A percentile compares a stretch with the other conserved stretches of the same genome.
Evolutionary conservation across 2,888 invertebrate genomes (phyloP).

Genomic region (Mesorhabditis sp.): DNA sequence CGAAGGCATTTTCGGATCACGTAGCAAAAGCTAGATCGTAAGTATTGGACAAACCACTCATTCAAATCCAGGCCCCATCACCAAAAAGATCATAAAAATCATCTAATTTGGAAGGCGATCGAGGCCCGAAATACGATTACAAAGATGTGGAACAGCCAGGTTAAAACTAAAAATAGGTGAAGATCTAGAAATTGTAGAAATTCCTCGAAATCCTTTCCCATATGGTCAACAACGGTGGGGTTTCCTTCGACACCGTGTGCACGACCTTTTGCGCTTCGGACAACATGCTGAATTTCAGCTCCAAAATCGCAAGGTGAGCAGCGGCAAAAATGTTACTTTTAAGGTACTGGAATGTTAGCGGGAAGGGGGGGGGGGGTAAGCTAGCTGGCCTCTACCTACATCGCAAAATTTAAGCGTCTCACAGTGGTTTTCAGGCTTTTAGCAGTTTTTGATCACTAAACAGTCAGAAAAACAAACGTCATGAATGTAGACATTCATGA

Average conservation of each 20-base stretch:
- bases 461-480: too few species aligned
- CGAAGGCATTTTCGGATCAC: neutral
- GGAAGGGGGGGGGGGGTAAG: too few species aligned
- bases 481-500: too few species aligned
- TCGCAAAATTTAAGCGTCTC: too few species aligned
- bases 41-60: neutral
- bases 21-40: neutral
- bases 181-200: neutral
- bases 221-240: constrained; percentile 2
- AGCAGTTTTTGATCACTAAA: too few species aligned
- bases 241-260: neutral
- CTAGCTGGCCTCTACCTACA: too few species aligned
- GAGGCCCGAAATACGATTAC: constrained; percentile 4
- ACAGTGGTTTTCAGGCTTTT: too few species aligned
- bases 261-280: neutral
- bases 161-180: neutral
- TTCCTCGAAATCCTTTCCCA: neutral
- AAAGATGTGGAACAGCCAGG: neutral
- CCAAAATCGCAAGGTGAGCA: neutral
- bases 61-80: neutral
- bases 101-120: constrained; percentile 2
- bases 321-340: too few species aligned
- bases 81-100: neutral
- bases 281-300: neutral
- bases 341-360: too few species aligned